These are phyloP conservation scores for Napeogenes inachia DNA, from an alignment of 2,888 invertebrate genomes.

Conservation along the genomic window DNA sequence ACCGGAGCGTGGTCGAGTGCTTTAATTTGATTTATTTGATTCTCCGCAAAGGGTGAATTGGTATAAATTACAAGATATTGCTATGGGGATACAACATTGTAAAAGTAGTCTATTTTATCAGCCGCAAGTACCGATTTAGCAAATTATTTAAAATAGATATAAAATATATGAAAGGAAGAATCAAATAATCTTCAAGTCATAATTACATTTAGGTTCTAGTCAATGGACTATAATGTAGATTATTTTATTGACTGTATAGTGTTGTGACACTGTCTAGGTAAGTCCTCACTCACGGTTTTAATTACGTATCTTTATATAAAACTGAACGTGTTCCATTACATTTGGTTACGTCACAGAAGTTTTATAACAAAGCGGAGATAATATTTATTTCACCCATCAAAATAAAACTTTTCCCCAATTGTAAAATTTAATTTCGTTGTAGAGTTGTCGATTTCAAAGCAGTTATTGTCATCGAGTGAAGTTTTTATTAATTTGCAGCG, in stretches of 20 bases:
- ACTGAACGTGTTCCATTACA: too few relatives aligned
- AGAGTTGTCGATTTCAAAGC: conserved; percentile 67
- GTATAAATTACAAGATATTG: conserved; percentile 63
- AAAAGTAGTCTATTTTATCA: conserved; percentile 35
- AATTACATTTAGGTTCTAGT: too few relatives aligned
- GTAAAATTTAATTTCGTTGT: conserved; percentile 59
- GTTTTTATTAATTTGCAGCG: conserved; percentile 73
- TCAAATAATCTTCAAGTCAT: too few relatives aligned
- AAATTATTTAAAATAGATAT: too few relatives aligned
- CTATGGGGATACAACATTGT: conserved; percentile 39
- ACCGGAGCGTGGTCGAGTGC: conserved; percentile 65
- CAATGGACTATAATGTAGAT: too few relatives aligned
- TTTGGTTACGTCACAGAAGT: too few relatives aligned
- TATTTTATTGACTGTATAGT: too few relatives aligned
- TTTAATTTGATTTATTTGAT: conserved; percentile 77
- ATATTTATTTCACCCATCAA: conserved; percentile 4
- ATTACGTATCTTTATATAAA: too few relatives aligned
- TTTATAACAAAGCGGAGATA: neutral
- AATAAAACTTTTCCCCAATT: conserved; percentile 17
- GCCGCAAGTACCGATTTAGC: conserved; percentile 31
- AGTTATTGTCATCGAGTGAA: conserved; percentile 72
- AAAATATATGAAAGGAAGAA: too few relatives aligned
- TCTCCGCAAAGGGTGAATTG: conserved; percentile 65
- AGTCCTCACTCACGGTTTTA: too few relatives aligned
- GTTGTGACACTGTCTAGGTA: too few relatives aligned